Evolutionary conservation across 2,888 invertebrate species (phyloP).

Genomic region (Xanthia icteritia): DNA sequence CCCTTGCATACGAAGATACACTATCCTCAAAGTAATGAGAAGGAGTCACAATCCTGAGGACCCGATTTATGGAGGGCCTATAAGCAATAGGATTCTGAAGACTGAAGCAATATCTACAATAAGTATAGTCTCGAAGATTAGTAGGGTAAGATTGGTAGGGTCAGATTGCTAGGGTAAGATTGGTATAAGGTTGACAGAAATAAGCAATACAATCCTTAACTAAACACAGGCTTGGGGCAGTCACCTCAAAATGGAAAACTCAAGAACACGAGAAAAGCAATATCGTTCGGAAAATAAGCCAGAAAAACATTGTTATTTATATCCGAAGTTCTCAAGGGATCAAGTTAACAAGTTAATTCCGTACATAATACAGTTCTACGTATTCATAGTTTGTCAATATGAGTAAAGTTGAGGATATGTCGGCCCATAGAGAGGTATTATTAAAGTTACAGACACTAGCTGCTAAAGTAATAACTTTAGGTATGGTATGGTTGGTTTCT

Average conservation of each 20-base stretch:
- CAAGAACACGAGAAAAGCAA: slow-evolving; percentile 24
- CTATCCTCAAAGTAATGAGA: not conserved
- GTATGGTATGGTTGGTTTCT: not conserved
- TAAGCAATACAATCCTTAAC: not conserved
- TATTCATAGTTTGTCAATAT: slow-evolving; percentile 20
- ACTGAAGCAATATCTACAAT: not conserved
- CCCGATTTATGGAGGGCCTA: not conserved
- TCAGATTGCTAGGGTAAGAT: too few species aligned
- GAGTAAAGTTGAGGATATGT: slow-evolving; percentile 25
- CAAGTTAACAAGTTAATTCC: slow-evolving; percentile 14
- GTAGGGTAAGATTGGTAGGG: too few species aligned
- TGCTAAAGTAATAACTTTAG: not conserved
- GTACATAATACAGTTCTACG: slow-evolving; percentile 10
- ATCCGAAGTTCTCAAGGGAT: slow-evolving; percentile 5
- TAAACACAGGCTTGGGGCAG: not conserved
- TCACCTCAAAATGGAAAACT: slow-evolving; percentile 16
- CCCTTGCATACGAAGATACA: not conserved
- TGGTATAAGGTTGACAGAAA: not conserved
- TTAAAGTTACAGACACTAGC: not conserved
- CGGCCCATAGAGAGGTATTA: slow-evolving; percentile 8
- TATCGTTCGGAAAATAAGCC: slow-evolving; percentile 14
- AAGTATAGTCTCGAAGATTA: not conserved
- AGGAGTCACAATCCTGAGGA: not conserved
- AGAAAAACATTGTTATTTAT: slow-evolving; percentile 29
- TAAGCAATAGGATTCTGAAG: not conserved